Percentiles rank a stretch among this genome's conserved stretches.
phyloP scores from a whole-genome alignment of 1,140 invertebrate species.

The Anastrepha obliqua region DNA sequence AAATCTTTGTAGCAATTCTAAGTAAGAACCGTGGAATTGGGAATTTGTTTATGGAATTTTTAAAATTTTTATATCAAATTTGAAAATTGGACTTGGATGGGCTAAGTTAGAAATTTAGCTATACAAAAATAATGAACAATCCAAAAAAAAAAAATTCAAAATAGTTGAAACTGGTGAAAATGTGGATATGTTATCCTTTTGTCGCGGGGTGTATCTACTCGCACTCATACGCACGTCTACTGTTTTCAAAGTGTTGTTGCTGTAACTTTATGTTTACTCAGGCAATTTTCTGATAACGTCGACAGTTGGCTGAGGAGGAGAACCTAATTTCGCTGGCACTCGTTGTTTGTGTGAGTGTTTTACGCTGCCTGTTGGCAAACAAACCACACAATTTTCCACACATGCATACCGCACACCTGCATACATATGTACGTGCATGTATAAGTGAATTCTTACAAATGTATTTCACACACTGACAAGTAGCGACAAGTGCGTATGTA shows the following conservation, averaged over 20 bases:
- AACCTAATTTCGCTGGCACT: conserved; percentile 1
- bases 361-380: background rate
- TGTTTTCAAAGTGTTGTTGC: background rate
- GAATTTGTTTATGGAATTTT: too few species aligned
- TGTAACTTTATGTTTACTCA: background rate
- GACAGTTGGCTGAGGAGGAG: background rate
- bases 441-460: background rate
- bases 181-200: too few species aligned
- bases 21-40: too few species aligned
- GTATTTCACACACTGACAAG: background rate
- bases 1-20: too few species aligned
- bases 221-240: background rate
- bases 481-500: background rate
- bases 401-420: background rate
- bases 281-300: conserved; percentile 46
- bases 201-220: too few species aligned
- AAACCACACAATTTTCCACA: too few species aligned
- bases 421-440: background rate
- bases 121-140: too few species aligned
- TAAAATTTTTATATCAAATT: too few species aligned
- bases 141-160: too few species aligned
- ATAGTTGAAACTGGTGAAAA: too few species aligned
- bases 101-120: too few species aligned
- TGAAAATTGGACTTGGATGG: too few species aligned
- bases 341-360: background rate